Conservation (phyloP, 2,797 vertebrate genomes). For the Thaleichthys pacificus region DNA sequence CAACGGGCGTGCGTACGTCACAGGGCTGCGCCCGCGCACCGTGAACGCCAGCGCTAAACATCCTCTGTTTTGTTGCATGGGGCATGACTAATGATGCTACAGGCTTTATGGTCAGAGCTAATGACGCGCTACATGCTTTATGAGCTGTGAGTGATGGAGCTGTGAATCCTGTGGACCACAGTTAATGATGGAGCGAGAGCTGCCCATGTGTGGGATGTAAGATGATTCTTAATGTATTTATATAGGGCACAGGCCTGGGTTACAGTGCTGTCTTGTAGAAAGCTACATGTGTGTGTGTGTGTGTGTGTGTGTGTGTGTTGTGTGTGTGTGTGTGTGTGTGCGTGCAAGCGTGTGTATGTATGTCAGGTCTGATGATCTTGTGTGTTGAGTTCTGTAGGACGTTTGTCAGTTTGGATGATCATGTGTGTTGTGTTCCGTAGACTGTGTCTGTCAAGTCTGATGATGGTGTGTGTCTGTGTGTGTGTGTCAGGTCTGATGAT, state of each 20-base stretch:
- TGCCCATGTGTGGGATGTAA: conserved; percentile 63
- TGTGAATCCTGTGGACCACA: conserved; percentile 67
- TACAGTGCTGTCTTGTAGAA: neutral
- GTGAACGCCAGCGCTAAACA: conserved; percentile 51
- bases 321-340: conserved; percentile 21
- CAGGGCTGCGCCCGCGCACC: conserved; percentile 30
- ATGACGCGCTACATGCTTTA: conserved; percentile 67
- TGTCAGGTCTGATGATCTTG: too few relatives aligned
- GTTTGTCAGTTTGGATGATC: too few relatives aligned
- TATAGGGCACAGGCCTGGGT: neutral
- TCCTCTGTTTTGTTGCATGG: conserved; percentile 55
- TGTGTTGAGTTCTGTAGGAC: conserved; percentile 61
- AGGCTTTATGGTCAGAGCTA: conserved; percentile 73
- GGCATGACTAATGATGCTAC: conserved; percentile 67
- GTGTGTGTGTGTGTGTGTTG: conserved; percentile 17
- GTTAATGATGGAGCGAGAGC: conserved; percentile 69
- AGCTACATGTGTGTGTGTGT: conserved; percentile 9
- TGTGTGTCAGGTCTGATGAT: too few relatives aligned
- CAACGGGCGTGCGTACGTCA: neutral
- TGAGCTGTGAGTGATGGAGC: conserved; percentile 72
- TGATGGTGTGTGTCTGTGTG: too few relatives aligned
- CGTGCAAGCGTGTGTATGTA: neutral
- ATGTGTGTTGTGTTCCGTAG: too few relatives aligned
- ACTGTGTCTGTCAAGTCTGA: too few relatives aligned
- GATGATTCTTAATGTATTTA: conserved; percentile 54